Evolutionary conservation across 2,797 vertebrate genomes (phyloP).

Genomic region (Crotalus adamanteus): DNA sequence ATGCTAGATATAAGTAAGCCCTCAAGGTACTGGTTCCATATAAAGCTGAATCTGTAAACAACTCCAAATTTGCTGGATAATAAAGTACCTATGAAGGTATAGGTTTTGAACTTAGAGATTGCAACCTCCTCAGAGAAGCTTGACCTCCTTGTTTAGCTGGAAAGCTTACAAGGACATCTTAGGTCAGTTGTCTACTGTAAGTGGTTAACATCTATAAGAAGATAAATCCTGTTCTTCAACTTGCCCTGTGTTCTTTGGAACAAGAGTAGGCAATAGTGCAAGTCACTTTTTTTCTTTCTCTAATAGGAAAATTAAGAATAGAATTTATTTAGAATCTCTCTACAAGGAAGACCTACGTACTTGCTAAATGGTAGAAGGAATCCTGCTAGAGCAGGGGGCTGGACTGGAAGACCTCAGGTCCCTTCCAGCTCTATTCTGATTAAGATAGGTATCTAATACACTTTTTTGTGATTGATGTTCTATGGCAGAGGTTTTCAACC

Average conservation of each 20-base stretch:
- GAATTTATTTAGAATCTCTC: neutral
- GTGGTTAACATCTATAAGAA: neutral
- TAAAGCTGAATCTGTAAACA: neutral
- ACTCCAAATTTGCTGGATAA: neutral
- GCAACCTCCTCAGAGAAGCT: conserved; percentile 43
- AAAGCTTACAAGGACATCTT: neutral
- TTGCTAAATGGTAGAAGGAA: neutral
- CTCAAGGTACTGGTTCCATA: neutral
- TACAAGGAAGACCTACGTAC: neutral
- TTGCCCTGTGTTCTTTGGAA: neutral
- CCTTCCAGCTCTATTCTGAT: too few species aligned
- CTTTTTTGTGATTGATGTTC: neutral
- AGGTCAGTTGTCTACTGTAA: neutral
- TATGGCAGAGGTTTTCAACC: neutral
- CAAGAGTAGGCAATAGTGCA: neutral
- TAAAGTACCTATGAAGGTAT: conserved; percentile 43
- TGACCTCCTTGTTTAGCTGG: neutral
- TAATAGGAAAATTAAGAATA: conserved; percentile 7
- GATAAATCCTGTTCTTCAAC: neutral
- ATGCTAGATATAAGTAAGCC: neutral
- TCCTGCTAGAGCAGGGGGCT: too few species aligned
- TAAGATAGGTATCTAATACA: neutral
- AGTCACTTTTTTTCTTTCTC: neutral
- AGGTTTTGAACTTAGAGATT: conserved; percentile 52
- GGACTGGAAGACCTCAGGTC: too few species aligned